Conservation (phyloP, 1,140 invertebrate species). For the Drosophila littoralis region DNA sequence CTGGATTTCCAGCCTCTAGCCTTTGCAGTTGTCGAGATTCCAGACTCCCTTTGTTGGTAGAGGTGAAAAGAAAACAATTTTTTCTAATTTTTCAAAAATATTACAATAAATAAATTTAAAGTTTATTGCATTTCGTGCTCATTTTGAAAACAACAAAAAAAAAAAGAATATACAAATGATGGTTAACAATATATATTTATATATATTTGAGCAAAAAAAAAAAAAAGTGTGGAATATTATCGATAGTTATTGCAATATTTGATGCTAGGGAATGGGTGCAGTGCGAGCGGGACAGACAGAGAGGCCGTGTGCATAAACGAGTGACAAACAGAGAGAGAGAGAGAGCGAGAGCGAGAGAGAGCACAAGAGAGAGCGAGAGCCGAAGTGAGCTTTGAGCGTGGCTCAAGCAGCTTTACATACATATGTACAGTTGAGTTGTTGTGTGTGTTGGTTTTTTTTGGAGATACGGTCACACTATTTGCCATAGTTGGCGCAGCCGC, state of each 20-base stretch:
- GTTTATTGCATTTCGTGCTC: conserved; percentile 72
- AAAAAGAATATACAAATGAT: conserved; percentile 30
- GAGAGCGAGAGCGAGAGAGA: conserved; percentile 1
- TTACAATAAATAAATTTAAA: conserved; percentile 78
- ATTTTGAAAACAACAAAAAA: conserved; percentile 50
- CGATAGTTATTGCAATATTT: conserved; percentile 22
- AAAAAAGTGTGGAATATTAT: conserved; percentile 7
- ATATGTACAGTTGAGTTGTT: conserved; percentile 54
- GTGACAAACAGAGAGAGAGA: not conserved
- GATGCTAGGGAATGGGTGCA: conserved; percentile 46
- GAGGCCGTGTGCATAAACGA: conserved; percentile 9
- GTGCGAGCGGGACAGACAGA: conserved; percentile 17
- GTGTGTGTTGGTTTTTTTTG: not conserved
- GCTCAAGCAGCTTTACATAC: conserved; percentile 49
- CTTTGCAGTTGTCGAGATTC: no score
- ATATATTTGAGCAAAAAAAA: not conserved
- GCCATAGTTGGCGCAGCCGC: conserved; percentile 75
- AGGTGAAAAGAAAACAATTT: not conserved
- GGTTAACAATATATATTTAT: conserved; percentile 30
- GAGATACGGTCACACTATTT: conserved; percentile 49
- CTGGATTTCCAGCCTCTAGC: no score
- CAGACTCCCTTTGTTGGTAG: not conserved
- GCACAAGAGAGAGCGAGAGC: conserved; percentile 7
- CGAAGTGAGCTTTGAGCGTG: conserved; percentile 41
- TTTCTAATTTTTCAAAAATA: conserved; percentile 28